Conservation (phyloP, 2,113 vertebrate species). For the Grammomys surdaster region DNA sequence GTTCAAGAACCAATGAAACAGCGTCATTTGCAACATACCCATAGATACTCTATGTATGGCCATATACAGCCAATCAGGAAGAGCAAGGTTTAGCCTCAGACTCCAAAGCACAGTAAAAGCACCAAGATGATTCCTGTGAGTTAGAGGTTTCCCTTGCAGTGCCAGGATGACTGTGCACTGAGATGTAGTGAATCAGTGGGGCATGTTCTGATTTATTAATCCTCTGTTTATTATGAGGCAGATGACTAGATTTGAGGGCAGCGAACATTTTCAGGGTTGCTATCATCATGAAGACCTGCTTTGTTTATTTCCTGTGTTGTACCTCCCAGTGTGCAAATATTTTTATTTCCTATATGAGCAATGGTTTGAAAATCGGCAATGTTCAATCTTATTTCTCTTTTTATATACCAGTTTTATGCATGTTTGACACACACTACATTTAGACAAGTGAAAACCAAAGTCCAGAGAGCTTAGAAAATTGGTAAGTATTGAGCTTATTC, state of each 20-base stretch:
- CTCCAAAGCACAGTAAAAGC: not conserved
- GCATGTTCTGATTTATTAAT: not conserved
- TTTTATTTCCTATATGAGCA: not conserved
- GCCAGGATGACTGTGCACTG: too few relatives aligned
- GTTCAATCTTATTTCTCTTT: not conserved
- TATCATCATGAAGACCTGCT: not conserved
- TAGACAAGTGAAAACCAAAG: not conserved
- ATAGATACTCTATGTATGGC: not conserved
- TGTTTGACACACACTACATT: not conserved
- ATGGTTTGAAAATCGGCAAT: not conserved
- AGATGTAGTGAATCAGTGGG: not conserved
- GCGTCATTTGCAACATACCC: not conserved
- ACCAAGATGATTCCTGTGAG: not conserved
- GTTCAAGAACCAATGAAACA: not conserved
- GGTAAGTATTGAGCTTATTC: not conserved
- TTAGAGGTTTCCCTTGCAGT: not conserved
- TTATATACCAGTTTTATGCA: not conserved
- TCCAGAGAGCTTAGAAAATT: not conserved
- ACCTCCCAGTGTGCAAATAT: not conserved
- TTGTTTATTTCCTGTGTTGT: not conserved
- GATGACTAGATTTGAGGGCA: not conserved
- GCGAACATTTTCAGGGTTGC: not conserved
- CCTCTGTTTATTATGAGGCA: not conserved
- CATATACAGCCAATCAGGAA: not conserved
- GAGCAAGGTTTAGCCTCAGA: not conserved